A percentile compares a stretch with the other conserved stretches of the same genome.
phyloP scores from a whole-genome alignment of 2,888 invertebrate species.

The Strigamia crassipes region DNA sequence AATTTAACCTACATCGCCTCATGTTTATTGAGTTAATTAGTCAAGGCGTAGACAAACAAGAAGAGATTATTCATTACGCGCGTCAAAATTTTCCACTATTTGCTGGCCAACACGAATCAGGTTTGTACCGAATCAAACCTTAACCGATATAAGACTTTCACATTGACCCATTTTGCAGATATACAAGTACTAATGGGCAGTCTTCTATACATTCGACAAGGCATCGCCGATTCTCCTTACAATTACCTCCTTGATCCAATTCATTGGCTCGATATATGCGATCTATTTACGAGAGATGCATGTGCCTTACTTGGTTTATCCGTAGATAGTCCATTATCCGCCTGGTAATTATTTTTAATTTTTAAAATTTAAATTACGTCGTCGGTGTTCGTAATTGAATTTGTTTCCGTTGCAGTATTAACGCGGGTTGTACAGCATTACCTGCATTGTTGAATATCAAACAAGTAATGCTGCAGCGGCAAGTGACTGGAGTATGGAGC shows the following conservation, averaged over 20 bases:
- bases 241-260: slow-evolving; percentile 73
- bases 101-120: slow-evolving; percentile 75
- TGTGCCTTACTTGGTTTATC: slow-evolving; percentile 88
- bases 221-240: slow-evolving; percentile 70
- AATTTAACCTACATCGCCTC: slow-evolving; percentile 80
- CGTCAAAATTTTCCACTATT: slow-evolving; percentile 81
- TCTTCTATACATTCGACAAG: slow-evolving; percentile 75
- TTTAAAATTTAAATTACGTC: background rate
- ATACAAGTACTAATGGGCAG: slow-evolving; percentile 86
- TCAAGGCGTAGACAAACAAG: slow-evolving; percentile 71
- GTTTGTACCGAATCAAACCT: slow-evolving; percentile 57
- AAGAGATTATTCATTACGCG: slow-evolving; percentile 85
- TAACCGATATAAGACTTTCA: background rate
- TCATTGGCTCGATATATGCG: slow-evolving; percentile 83
- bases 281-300: slow-evolving; percentile 89
- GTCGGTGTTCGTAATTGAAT: background rate
- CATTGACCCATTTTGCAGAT: slow-evolving; percentile 63
- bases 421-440: slow-evolving; percentile 90
- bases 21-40: slow-evolving; percentile 76
- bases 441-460: slow-evolving; percentile 93
- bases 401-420: slow-evolving; percentile 66
- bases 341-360: slow-evolving; percentile 66
- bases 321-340: slow-evolving; percentile 85
- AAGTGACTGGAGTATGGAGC: slow-evolving; percentile 92
- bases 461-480: slow-evolving; percentile 84